These are phyloP conservation scores for Lasioglossum leucozonium DNA, from an alignment of 2,888 invertebrate species.

Conservation along the genomic window DNA sequence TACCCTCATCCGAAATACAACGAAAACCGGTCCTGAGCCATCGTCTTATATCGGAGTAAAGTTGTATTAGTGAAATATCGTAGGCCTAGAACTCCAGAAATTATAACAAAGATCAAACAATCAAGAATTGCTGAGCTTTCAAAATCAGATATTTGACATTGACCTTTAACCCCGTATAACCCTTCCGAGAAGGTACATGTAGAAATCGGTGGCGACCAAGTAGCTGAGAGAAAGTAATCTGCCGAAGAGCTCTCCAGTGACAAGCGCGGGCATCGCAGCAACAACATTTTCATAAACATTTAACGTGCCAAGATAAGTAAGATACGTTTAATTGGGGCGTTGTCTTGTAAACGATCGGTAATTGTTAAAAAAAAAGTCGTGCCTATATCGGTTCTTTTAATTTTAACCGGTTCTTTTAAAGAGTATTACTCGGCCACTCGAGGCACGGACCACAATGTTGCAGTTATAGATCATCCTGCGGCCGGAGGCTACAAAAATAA, in stretches of 20 bases:
- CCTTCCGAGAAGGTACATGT: background rate
- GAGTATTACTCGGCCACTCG: background rate
- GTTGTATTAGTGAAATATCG: too few species aligned
- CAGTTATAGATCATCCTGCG: constrained; percentile 52
- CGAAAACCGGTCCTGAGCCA: too few species aligned
- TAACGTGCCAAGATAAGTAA: background rate
- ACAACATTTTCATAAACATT: background rate
- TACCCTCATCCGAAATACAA: too few species aligned
- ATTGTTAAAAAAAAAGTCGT: background rate
- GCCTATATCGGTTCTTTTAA: constrained; percentile 9
- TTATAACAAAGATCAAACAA: background rate
- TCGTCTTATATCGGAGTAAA: too few species aligned
- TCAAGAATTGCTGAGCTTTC: background rate
- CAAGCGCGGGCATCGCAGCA: background rate
- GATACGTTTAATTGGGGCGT: background rate
- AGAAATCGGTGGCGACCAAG: background rate
- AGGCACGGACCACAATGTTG: constrained; percentile 34
- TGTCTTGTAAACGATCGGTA: background rate
- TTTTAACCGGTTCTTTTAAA: constrained; percentile 19
- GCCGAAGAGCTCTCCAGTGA: background rate
- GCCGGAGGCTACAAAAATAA: constrained; percentile 41
- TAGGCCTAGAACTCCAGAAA: background rate
- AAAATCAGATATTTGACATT: background rate
- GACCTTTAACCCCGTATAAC: background rate
- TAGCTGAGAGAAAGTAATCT: background rate